phyloP scores from a whole-genome alignment of 2,888 invertebrate species.

The Heliconius aoede region DNA sequence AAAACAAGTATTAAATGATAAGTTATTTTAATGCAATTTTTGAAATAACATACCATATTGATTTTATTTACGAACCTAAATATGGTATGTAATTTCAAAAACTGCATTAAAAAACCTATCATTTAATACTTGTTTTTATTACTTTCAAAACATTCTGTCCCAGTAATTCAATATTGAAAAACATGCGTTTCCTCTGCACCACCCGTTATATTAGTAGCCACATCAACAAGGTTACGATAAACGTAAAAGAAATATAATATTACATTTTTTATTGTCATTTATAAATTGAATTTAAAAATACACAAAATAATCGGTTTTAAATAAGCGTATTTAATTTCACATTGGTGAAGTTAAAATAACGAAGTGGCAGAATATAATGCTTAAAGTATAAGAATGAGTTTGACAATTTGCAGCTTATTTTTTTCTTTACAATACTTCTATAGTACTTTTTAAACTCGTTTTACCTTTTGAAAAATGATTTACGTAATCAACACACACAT shows the following conservation, averaged over 20 bases:
- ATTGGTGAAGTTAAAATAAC: not conserved
- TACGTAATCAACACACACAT: not conserved
- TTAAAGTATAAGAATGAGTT: not conserved
- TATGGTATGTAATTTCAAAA: no score
- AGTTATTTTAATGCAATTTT: no score
- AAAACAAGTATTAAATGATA: no score
- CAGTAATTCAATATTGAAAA: no score
- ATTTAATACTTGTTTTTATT: no score
- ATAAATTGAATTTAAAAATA: not conserved
- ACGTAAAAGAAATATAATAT: not conserved
- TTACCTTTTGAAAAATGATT: no score
- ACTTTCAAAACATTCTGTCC: no score
- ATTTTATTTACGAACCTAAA: no score
- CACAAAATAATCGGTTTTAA: not conserved
- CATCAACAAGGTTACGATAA: not conserved
- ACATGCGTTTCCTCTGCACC: no score
- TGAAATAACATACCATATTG: no score
- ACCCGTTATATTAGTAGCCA: not conserved
- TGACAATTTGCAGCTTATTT: not conserved
- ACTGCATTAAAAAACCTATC: no score
- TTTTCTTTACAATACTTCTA: not conserved
- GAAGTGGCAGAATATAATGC: not conserved
- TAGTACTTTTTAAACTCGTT: no score
- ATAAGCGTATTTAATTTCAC: not conserved
- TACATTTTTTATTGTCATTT: not conserved